phyloP scores from a whole-genome alignment of 92 coral and sea anemone species.

The Parazoanthus atlanticus region DNA sequence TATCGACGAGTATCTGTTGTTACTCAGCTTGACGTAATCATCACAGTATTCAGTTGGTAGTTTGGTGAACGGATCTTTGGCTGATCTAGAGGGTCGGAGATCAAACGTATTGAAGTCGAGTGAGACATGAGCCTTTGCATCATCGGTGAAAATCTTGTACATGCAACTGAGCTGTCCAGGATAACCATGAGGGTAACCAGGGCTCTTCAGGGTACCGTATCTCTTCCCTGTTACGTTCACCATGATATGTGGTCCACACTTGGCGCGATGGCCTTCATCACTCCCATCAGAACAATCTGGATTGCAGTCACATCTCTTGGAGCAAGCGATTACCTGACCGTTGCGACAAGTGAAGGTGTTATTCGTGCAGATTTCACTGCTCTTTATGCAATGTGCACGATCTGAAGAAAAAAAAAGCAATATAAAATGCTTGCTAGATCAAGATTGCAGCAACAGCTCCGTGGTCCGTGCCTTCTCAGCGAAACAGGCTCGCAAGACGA shows the following conservation, averaged over 20 bases:
- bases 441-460: no score
- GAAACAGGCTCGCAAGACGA: no score
- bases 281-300: conserved; percentile 7
- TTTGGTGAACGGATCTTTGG: not conserved
- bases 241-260: not conserved
- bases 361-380: conserved; percentile 6
- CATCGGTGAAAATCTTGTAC: conserved; percentile 6
- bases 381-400: conserved; percentile 7
- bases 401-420: not conserved
- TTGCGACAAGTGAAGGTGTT: not conserved
- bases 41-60: not conserved
- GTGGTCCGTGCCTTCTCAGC: no score
- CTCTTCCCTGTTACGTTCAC: conserved; percentile 16
- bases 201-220: conserved; percentile 1
- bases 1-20: not conserved
- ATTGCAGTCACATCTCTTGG: conserved; percentile 20
- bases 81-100: not conserved
- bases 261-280: not conserved
- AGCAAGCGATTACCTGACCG: conserved; percentile 7
- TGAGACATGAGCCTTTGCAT: not conserved
- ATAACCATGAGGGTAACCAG: not conserved
- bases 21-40: not conserved
- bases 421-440: not conserved
- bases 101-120: not conserved
- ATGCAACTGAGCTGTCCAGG: not conserved